Evolutionary conservation across 2,113 vertebrate genomes (phyloP), one percentile per base, ranked within the genome.

Genomic region (cattle (Bos taurus)): DNA sequence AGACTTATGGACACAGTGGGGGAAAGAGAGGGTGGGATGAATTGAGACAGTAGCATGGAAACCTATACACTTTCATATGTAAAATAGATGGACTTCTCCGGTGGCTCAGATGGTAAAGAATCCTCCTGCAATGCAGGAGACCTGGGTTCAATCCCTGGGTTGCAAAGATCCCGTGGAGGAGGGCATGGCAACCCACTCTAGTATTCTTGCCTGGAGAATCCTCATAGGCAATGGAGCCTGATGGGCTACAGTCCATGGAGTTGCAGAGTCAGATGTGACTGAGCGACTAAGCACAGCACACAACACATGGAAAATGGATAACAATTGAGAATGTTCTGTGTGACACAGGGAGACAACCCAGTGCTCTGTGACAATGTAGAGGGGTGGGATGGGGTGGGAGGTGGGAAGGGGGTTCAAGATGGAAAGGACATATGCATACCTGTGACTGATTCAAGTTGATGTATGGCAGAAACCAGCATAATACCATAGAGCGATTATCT

Each of bases 401-500:
- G 5, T 71, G 19, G 67, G 67, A 71, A 36, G 9, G n/a, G 36
- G n/a, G 19, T 36, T 71, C 67, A 71, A 23, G 64, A 36, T 8
- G n/a, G n/a, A 71, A 16, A 17, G 17, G n/a, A 71, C 64, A 10
- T 71, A 71, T 71, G n/a, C 21, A 36, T 11, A 36, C 62, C 62
- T 71, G 67, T 71, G 19, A 87, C 54, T 83, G 62, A n/a, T n/a
- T 67, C 33, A 25, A 59, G 25, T 64, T 52, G 43, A 19, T 67
- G 62, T 67, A n/a, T 19, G 62, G 62, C 7, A 67, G 33, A 67
- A 67, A 67, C 15, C 62, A 64, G 33, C 2, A n/a, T 64, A 64
- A n/a, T n/a, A 64, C 15, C 1, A 0, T n/a, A 64, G 4, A n/a
- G 62, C 1, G 4, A 64, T 64, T 64, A 64, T n/a, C 33, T 8